phyloP scores from a whole-genome alignment of 2,797 vertebrate genomes.

The Oreortyx pictus region DNA sequence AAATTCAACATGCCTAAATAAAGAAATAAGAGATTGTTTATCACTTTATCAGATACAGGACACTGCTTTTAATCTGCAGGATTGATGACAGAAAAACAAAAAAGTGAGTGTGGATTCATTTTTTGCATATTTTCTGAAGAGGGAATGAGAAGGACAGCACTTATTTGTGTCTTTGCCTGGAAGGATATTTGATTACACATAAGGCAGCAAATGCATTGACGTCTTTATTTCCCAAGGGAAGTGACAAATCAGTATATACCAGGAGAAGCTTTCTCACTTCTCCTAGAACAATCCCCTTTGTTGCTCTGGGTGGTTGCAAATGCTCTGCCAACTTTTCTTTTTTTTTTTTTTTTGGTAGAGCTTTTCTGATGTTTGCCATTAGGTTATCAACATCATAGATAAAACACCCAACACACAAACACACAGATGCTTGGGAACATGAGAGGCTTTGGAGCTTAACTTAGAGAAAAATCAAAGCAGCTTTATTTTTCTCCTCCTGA shows the following conservation, averaged over 20 bases:
- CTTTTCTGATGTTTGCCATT: conserved; percentile 37
- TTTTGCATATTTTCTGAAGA: conserved; percentile 43
- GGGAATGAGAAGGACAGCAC: neutral
- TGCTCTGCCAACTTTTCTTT: neutral
- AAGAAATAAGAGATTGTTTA: neutral
- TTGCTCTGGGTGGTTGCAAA: conserved; percentile 48
- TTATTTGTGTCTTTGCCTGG: conserved; percentile 48
- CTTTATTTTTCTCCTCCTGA: neutral
- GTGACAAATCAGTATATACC: conserved; percentile 58
- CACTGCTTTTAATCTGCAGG: neutral
- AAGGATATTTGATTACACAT: conserved; percentile 55
- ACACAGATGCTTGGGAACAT: neutral
- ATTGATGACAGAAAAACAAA: neutral
- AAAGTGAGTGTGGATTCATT: conserved; percentile 11
- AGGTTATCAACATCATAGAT: conserved; percentile 2
- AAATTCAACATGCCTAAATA: neutral
- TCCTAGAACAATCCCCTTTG: conserved; percentile 45
- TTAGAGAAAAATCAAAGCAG: neutral
- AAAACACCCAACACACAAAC: neutral
- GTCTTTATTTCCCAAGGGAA: conserved; percentile 61
- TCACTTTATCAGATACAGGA: conserved; percentile 18
- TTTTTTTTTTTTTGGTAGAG: neutral
- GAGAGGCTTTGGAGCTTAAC: neutral
- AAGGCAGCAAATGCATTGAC: conserved; percentile 44
- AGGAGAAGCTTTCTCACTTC: conserved; percentile 57